phyloP scores from a whole-genome alignment of 64 coral and sea anemone genomes.

The Catalaphyllia jardinei region DNA sequence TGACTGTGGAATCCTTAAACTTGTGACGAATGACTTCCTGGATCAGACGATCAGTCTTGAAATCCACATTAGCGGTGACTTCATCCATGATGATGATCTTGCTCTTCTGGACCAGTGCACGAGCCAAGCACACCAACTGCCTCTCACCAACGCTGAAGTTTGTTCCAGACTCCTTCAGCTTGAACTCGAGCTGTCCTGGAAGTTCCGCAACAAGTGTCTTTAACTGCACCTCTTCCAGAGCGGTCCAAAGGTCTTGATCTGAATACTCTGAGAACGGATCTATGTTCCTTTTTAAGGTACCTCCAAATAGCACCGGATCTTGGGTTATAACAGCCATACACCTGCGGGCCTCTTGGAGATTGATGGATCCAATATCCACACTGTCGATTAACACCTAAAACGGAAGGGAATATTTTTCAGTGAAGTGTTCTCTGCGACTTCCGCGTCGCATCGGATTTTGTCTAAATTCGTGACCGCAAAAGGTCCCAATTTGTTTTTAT shows the following conservation, averaged over 20 bases:
- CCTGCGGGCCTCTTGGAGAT: slow-evolving; percentile 11
- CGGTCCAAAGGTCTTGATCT: slow-evolving; percentile 18
- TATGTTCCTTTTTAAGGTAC: slow-evolving; percentile 35
- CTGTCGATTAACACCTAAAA: neutral
- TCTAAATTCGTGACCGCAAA: too few relatives aligned
- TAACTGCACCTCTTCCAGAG: slow-evolving; percentile 5
- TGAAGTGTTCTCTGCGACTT: neutral
- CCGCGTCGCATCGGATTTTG: too few relatives aligned
- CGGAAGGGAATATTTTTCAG: neutral
- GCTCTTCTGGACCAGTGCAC: slow-evolving; percentile 37
- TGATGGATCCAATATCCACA: neutral
- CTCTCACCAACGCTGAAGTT: slow-evolving; percentile 35
- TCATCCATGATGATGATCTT: slow-evolving; percentile 46
- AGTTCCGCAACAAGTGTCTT: slow-evolving; percentile 17
- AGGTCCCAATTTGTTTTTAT: too few relatives aligned
- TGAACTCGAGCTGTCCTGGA: slow-evolving; percentile 9
- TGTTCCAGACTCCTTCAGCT: slow-evolving; percentile 3
- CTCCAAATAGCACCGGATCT: slow-evolving; percentile 37
- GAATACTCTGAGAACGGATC: slow-evolving; percentile 17
- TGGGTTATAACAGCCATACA: slow-evolving; percentile 31
- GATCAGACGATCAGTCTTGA: slow-evolving; percentile 33
- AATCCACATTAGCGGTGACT: slow-evolving; percentile 31
- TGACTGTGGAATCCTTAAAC: neutral
- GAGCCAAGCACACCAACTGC: slow-evolving; percentile 47
- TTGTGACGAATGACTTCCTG: slow-evolving; percentile 31